Percentiles rank a stretch among this genome's conserved stretches.
Evolutionary conservation across 30 jellyfish, hydroid and myxozoan species (phyloP).

Genomic region (Aurelia sp.): DNA sequence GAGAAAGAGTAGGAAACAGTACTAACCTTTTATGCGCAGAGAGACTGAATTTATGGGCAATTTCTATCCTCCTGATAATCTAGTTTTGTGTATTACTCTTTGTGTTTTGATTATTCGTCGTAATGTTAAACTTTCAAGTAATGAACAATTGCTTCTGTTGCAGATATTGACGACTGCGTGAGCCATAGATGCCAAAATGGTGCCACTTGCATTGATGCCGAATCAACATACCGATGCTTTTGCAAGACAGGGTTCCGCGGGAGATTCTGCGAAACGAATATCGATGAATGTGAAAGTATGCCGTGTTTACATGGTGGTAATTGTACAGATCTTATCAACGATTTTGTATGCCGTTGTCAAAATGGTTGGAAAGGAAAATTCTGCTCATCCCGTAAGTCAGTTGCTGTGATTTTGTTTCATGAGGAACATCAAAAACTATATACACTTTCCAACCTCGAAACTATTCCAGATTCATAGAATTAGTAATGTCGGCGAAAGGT

Average conservation of each 20-base stretch:
- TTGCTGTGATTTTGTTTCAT: too few species aligned
- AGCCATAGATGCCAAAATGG: constrained; percentile 81
- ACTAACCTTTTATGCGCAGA: too few species aligned
- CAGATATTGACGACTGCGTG: constrained; percentile 89
- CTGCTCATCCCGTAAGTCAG: constrained; percentile 78
- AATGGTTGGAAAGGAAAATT: constrained; percentile 79
- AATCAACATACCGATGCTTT: constrained; percentile 73
- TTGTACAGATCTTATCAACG: constrained; percentile 72
- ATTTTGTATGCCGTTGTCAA: constrained; percentile 72
- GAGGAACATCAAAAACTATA: too few species aligned
- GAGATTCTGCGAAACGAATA: constrained; percentile 66
- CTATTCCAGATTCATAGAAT: too few species aligned
- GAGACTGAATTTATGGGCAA: too few species aligned
- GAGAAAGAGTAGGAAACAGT: too few species aligned
- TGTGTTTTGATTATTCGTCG: too few species aligned
- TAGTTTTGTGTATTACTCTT: too few species aligned
- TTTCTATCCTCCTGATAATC: too few species aligned
- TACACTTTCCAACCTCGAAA: too few species aligned
- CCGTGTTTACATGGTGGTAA: constrained; percentile 93
- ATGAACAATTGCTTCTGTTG: background rate
- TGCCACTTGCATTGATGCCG: constrained; percentile 87
- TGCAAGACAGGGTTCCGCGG: constrained; percentile 89
- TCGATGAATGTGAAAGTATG: constrained; percentile 76
- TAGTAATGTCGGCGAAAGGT: too few species aligned
- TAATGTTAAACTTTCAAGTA: too few species aligned